Evolutionary conservation across 2,113 vertebrate species (phyloP).

Genomic region (Larimichthys crocea): DNA sequence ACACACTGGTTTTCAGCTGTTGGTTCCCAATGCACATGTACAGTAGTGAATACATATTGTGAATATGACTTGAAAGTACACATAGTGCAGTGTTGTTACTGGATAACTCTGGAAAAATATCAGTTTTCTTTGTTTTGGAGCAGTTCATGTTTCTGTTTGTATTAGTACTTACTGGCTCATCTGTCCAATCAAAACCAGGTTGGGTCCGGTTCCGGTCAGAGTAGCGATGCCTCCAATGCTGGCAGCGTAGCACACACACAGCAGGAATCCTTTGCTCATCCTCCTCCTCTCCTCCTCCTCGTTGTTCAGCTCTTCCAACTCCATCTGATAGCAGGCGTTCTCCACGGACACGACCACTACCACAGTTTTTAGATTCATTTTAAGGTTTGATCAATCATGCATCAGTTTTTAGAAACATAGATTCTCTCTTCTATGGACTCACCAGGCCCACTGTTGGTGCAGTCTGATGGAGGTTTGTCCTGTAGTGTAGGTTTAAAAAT

Average conservation of each 20-base stretch:
- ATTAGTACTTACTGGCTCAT: conserved; percentile 89
- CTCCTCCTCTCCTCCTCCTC: conserved; percentile 62
- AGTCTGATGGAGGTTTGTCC: conserved; percentile 55
- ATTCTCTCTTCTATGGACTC: conserved; percentile 30
- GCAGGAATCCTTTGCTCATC: conserved; percentile 90
- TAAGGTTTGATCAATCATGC: background rate
- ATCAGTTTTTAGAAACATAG: background rate
- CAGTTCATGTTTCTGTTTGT: background rate
- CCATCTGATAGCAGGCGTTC: conserved; percentile 27
- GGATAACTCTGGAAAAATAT: background rate
- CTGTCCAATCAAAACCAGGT: conserved; percentile 93
- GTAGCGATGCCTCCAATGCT: conserved; percentile 97
- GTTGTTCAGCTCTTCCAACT: conserved; percentile 41
- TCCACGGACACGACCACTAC: conserved; percentile 9
- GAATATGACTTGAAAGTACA: background rate
- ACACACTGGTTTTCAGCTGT: no score
- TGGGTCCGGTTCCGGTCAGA: conserved; percentile 95
- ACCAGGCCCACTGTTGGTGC: conserved; percentile 34
- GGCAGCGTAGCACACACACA: conserved; percentile 93
- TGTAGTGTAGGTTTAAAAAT: conserved; percentile 18
- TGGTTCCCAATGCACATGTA: no score
- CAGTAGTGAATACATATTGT: no score
- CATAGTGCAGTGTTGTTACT: background rate
- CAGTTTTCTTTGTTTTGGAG: background rate
- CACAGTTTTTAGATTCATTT: background rate